phyloP scores from a whole-genome alignment of 2,797 vertebrate species.

The Rallus crepitans region DNA sequence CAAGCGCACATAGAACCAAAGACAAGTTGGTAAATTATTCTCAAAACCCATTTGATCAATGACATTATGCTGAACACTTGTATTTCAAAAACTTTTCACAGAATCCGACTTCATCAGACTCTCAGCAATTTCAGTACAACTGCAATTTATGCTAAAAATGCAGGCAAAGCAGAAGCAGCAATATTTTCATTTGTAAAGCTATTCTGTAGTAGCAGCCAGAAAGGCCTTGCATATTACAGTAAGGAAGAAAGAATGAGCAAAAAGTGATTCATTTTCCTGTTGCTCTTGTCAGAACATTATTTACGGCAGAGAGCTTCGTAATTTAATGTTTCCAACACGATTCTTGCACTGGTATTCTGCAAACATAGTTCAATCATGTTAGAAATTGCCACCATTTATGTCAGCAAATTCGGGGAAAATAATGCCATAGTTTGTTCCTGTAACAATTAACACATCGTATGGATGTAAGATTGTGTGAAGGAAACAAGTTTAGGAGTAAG shows the following conservation, averaged over 20 bases:
- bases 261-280: neutral
- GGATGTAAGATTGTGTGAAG: neutral
- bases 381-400: neutral
- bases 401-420: neutral
- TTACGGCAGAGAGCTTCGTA: neutral
- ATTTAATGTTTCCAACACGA: neutral
- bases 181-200: conserved; percentile 20
- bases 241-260: neutral
- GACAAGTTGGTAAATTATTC: neutral
- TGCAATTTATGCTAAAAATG: neutral
- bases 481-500: neutral
- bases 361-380: neutral
- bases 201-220: neutral
- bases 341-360: neutral
- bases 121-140: neutral
- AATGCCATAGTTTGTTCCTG: neutral
- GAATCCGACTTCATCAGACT: neutral
- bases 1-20: neutral
- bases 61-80: neutral
- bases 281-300: neutral
- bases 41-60: neutral
- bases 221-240: neutral
- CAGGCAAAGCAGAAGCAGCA: conserved; percentile 3
- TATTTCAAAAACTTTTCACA: conserved; percentile 4
- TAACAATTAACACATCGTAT: neutral